Evolutionary conservation across 2,797 vertebrate genomes (phyloP).

Genomic region (Coregonus suidteri): DNA sequence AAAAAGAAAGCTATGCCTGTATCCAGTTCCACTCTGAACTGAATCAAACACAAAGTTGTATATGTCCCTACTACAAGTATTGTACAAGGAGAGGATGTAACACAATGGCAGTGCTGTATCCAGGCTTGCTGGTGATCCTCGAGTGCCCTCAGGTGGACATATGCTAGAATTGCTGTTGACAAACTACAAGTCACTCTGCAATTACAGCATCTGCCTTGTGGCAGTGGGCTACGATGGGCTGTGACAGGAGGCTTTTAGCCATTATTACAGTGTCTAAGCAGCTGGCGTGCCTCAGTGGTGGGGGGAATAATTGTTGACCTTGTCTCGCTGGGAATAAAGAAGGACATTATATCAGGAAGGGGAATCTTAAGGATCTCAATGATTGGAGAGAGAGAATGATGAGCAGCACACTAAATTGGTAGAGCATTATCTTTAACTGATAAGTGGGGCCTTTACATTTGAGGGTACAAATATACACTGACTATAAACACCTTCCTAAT

Average conservation of each 20-base stretch:
- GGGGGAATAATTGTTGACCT: conserved; percentile 76
- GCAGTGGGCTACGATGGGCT: conserved; percentile 73
- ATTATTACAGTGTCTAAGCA: conserved; percentile 81
- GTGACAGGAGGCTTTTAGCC: conserved; percentile 75
- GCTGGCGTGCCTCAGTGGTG: conserved; percentile 73
- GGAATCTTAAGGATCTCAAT: conserved; percentile 46
- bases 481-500: too few relatives aligned
- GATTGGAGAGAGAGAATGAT: conserved; percentile 35
- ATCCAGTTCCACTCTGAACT: too few relatives aligned
- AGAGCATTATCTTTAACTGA: conserved; percentile 47
- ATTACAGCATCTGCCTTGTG: conserved; percentile 78
- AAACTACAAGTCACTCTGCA: conserved; percentile 73
- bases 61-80: neutral
- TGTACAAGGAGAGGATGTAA: neutral
- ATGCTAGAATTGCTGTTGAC: conserved; percentile 69
- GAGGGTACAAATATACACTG: neutral
- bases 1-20: neutral
- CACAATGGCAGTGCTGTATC: neutral
- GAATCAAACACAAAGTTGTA: conserved; percentile 1
- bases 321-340: conserved; percentile 69
- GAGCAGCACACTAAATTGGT: conserved; percentile 49
- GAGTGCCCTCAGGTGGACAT: conserved; percentile 76
- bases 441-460: neutral
- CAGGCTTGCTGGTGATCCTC: conserved; percentile 55
- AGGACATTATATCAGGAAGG: conserved; percentile 70